Conservation (phyloP, 2,797 vertebrate genomes). For the Varecia variegata region DNA sequence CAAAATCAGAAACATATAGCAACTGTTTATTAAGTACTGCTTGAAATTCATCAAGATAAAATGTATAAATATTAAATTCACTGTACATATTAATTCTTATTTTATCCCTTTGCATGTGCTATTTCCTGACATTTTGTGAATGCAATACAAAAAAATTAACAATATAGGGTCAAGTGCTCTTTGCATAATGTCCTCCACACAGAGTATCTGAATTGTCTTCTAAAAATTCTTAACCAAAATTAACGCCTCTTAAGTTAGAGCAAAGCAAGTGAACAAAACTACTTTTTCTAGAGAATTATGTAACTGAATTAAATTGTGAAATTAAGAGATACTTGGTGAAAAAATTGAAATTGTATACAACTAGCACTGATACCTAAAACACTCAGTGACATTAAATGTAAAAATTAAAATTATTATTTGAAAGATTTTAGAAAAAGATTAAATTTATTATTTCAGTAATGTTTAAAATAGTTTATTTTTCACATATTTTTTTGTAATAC, state of each 20-base stretch:
- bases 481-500: neutral
- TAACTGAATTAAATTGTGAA: conserved; percentile 12
- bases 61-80: neutral
- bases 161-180: neutral
- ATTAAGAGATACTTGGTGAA: neutral
- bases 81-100: neutral
- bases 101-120: neutral
- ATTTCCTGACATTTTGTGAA: neutral
- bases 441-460: neutral
- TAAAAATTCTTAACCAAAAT: conserved; percentile 10
- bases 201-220: neutral
- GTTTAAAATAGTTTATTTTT: neutral
- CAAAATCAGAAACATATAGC: neutral
- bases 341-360: neutral
- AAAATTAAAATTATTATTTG: neutral
- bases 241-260: neutral
- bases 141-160: neutral
- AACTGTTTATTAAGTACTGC: neutral
- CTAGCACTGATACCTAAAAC: neutral
- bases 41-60: neutral
- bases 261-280: conserved; percentile 21
- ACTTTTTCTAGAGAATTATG: neutral
- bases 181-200: neutral
- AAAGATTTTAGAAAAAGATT: neutral
- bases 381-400: neutral